Evolutionary conservation across 2,113 vertebrate genomes (phyloP).

Genomic region (Mohoua ochrocephala): DNA sequence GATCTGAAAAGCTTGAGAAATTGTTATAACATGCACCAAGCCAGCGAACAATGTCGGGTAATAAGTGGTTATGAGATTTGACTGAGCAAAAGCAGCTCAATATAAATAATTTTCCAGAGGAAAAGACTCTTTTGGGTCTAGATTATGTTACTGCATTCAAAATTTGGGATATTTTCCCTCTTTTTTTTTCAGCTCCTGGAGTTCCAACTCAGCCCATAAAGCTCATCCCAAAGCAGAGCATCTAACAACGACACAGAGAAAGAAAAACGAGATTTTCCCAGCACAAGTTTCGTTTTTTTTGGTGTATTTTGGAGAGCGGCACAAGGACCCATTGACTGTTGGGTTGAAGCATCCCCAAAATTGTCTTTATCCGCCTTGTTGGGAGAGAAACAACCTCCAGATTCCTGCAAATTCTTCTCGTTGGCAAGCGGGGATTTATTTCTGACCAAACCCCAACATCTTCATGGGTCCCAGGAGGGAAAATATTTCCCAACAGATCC

Average conservation of each 20-base stretch:
- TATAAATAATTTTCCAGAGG: not conserved
- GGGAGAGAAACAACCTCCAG: not conserved
- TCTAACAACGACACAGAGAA: accelerated
- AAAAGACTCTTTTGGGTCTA: not conserved
- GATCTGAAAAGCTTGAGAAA: not conserved
- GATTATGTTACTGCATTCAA: not conserved
- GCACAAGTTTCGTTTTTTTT: not conserved
- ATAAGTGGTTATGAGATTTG: not conserved
- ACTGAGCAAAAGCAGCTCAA: not conserved
- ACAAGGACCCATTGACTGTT: accelerated
- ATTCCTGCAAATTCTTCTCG: not conserved
- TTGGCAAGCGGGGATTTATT: not conserved
- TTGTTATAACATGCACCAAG: accelerated
- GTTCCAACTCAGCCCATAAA: not conserved
- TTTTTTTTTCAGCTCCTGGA: not conserved
- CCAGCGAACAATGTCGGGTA: accelerated
- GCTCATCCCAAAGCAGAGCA: not conserved
- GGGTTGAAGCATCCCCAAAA: not conserved
- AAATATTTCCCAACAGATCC: not conserved
- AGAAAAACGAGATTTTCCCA: not conserved
- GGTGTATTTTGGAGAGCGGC: not conserved
- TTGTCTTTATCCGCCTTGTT: not conserved
- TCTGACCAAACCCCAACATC: not conserved
- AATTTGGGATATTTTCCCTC: not conserved
- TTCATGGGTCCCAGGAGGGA: not conserved